phyloP scores from a whole-genome alignment of 2,888 invertebrate species.

The Eurytoma californica region DNA sequence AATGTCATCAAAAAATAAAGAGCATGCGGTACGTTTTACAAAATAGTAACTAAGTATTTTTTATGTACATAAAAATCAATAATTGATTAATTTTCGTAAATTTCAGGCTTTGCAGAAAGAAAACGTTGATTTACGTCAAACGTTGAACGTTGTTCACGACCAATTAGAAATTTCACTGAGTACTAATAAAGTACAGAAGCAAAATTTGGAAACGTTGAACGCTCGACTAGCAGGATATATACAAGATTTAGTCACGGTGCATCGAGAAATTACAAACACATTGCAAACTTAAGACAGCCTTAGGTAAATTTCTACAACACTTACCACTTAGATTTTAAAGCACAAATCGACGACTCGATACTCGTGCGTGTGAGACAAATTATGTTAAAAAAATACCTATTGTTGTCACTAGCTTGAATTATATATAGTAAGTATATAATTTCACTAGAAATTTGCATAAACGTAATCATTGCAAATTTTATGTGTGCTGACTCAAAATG shows the following conservation, averaged over 20 bases:
- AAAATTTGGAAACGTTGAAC: constrained; percentile 87
- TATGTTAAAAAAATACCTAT: constrained; percentile 56
- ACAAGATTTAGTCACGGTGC: constrained; percentile 87
- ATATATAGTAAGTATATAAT: constrained; percentile 21
- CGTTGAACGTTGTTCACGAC: constrained; percentile 85
- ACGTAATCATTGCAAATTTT: constrained; percentile 7
- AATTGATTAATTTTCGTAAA: constrained; percentile 35
- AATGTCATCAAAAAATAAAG: constrained; percentile 73
- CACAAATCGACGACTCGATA: constrained; percentile 56
- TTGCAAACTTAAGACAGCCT: constrained; percentile 82
- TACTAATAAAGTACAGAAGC: constrained; percentile 88
- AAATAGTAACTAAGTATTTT: constrained; percentile 8
- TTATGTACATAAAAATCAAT: background rate
- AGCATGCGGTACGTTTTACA: constrained; percentile 67
- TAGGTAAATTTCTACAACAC: constrained; percentile 64
- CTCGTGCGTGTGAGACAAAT: constrained; percentile 54
- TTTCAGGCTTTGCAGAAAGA: constrained; percentile 79
- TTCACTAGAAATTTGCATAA: constrained; percentile 26
- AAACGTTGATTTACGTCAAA: constrained; percentile 81
- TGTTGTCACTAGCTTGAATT: constrained; percentile 40
- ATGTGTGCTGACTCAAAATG: constrained; percentile 15
- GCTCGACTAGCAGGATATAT: constrained; percentile 88
- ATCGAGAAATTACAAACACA: constrained; percentile 89
- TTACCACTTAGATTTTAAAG: constrained; percentile 56
- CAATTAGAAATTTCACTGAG: constrained; percentile 87